These are phyloP conservation scores for Aporrectodea caliginosa DNA, from an alignment of 1,140 invertebrate species.

Conservation along the genomic window DNA sequence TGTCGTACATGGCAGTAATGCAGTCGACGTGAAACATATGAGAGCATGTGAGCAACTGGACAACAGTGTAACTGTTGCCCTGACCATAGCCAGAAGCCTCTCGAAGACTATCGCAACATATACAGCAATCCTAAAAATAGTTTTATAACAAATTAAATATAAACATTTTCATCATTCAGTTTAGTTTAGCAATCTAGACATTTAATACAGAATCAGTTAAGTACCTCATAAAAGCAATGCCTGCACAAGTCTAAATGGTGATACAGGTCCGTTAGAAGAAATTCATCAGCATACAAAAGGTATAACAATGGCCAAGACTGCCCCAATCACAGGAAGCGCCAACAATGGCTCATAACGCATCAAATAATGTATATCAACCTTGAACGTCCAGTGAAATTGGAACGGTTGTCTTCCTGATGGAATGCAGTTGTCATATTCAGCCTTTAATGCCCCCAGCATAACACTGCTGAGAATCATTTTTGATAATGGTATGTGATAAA, in stretches of 20 bases:
- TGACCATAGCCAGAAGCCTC: background rate
- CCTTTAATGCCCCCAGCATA: too few relatives aligned
- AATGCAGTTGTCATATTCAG: too few relatives aligned
- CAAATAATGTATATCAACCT: too few relatives aligned
- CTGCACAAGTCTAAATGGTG: background rate
- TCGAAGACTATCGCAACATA: background rate
- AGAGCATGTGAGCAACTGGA: background rate
- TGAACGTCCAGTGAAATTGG: too few relatives aligned
- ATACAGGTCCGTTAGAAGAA: too few relatives aligned
- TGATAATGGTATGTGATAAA: too few relatives aligned
- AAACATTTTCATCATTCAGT: background rate
- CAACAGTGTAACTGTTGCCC: background rate
- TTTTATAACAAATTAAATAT: background rate
- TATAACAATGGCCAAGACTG: background rate
- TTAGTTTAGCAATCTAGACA: background rate
- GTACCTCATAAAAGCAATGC: background rate
- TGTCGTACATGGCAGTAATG: background rate
- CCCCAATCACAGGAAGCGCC: too few relatives aligned
- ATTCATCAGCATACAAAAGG: too few relatives aligned
- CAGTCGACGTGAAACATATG: background rate
- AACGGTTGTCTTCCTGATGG: too few relatives aligned
- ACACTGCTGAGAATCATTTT: too few relatives aligned
- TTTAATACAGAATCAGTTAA: background rate
- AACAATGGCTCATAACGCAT: too few relatives aligned
- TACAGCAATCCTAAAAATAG: background rate